phyloP scores from a whole-genome alignment of 2,888 invertebrate genomes.

The Trypoxylon attenuatum region DNA sequence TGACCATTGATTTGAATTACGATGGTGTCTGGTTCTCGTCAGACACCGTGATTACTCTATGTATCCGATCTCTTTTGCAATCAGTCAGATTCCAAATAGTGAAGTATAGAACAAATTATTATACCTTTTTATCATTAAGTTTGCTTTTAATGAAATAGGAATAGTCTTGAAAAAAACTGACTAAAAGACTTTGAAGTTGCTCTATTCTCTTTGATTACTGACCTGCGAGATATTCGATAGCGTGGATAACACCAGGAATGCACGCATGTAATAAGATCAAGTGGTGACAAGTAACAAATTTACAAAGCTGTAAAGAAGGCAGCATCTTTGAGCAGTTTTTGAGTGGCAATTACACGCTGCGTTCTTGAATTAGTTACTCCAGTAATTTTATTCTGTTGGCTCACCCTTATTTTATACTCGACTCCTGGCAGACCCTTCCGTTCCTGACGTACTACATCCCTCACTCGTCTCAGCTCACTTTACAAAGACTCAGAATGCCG shows the following conservation, averaged over 20 bases:
- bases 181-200: too few relatives aligned
- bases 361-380: slow-evolving; percentile 64
- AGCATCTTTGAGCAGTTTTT: slow-evolving; percentile 61
- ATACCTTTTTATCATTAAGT: too few relatives aligned
- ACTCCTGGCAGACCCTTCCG: neutral
- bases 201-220: slow-evolving; percentile 15
- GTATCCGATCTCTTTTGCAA: too few relatives aligned
- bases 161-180: too few relatives aligned
- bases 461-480: slow-evolving; percentile 15
- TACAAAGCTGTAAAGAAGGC: slow-evolving; percentile 50
- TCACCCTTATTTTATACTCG: slow-evolving; percentile 3
- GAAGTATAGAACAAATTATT: too few relatives aligned
- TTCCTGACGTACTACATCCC: neutral
- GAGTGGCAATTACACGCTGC: slow-evolving; percentile 66
- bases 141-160: too few relatives aligned
- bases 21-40: neutral
- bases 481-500: slow-evolving; percentile 20
- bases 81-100: too few relatives aligned
- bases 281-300: slow-evolving; percentile 50
- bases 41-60: too few relatives aligned
- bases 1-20: slow-evolving; percentile 15
- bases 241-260: neutral
- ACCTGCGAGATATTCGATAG: neutral
- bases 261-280: neutral
- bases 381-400: slow-evolving; percentile 59